Evolutionary conservation across 1,140 invertebrate genomes (phyloP).

Genomic region (Drosophila subpulchrella): DNA sequence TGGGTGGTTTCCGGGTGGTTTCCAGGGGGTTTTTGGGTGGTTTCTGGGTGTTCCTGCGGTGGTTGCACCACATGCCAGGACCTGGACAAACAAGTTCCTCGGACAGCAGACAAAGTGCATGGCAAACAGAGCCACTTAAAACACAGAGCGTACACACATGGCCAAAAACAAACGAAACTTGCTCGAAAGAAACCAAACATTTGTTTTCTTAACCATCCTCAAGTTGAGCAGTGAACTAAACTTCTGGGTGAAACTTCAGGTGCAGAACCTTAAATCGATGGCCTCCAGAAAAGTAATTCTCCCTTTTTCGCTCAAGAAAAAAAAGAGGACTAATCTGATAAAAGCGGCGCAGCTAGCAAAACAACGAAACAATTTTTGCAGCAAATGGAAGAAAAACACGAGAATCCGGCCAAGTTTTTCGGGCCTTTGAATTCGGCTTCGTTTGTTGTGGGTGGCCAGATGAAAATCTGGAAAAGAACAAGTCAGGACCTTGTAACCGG

Average conservation of each 20-base stretch:
- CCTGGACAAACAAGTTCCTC: slow-evolving; percentile 62
- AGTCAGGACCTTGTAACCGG: slow-evolving; percentile 50
- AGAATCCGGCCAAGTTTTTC: slow-evolving; percentile 61
- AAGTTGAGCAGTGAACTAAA: slow-evolving; percentile 1
- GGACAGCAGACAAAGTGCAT: slow-evolving; percentile 71
- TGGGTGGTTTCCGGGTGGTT: slow-evolving; percentile 3
- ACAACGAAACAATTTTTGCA: slow-evolving; percentile 67
- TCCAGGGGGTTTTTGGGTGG: slow-evolving; percentile 3
- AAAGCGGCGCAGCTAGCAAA: slow-evolving; percentile 62
- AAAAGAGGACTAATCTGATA: slow-evolving; percentile 65
- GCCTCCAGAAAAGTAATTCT: slow-evolving; percentile 25
- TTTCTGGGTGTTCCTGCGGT: slow-evolving; percentile 17
- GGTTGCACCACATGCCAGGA: slow-evolving; percentile 65
- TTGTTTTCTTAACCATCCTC: slow-evolving; percentile 30
- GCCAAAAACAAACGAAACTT: slow-evolving; percentile 53
- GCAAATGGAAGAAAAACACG: slow-evolving; percentile 75
- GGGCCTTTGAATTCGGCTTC: slow-evolving; percentile 28
- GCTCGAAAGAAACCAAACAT: slow-evolving; percentile 46
- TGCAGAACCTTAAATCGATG: slow-evolving; percentile 25
- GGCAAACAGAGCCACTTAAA: slow-evolving; percentile 62
- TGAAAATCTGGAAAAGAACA: slow-evolving; percentile 22
- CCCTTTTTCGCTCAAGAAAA: slow-evolving; percentile 4
- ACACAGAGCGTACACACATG: slow-evolving; percentile 50
- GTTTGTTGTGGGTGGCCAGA: slow-evolving; percentile 64
- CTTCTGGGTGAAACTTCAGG: slow-evolving; percentile 24